Evolutionary conservation across 2,113 vertebrate species (phyloP).

Genomic region (Onychorhynchus coronatus): DNA sequence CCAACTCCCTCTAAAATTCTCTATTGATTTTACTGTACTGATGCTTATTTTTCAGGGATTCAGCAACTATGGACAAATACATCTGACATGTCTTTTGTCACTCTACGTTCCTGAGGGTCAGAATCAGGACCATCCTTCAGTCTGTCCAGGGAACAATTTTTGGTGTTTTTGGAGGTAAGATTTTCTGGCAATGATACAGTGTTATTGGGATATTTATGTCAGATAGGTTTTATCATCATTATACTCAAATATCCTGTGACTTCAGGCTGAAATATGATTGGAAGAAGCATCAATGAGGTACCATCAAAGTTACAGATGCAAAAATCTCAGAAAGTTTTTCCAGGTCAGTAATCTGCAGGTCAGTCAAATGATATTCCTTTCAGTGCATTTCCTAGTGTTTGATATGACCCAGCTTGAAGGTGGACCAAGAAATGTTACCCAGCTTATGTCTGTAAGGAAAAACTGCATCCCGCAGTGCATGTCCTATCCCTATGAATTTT

Average conservation of each 20-base stretch:
- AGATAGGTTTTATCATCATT: not conserved
- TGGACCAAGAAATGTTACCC: not conserved
- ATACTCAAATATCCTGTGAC: not conserved
- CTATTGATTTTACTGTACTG: not conserved
- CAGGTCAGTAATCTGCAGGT: not conserved
- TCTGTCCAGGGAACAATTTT: not conserved
- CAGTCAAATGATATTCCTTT: not conserved
- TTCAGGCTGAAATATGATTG: not conserved
- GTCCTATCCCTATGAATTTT: not conserved
- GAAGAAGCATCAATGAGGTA: not conserved
- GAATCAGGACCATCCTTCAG: not conserved
- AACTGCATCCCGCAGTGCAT: fast-evolving
- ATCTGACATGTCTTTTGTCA: not conserved
- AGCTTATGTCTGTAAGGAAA: not conserved
- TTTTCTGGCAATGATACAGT: not conserved
- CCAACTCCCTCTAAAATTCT: not conserved
- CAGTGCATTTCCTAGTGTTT: not conserved
- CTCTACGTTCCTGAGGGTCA: not conserved
- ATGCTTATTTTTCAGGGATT: not conserved
- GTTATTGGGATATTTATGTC: not conserved
- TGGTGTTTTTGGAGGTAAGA: not conserved
- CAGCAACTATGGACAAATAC: not conserved
- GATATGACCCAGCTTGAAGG: not conserved
- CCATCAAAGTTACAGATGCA: not conserved
- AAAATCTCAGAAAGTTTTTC: not conserved